Evolutionary conservation across 35 echinoderm and acorn worm genomes (phyloP).

Genomic region (Eucidaris tribuloides): DNA sequence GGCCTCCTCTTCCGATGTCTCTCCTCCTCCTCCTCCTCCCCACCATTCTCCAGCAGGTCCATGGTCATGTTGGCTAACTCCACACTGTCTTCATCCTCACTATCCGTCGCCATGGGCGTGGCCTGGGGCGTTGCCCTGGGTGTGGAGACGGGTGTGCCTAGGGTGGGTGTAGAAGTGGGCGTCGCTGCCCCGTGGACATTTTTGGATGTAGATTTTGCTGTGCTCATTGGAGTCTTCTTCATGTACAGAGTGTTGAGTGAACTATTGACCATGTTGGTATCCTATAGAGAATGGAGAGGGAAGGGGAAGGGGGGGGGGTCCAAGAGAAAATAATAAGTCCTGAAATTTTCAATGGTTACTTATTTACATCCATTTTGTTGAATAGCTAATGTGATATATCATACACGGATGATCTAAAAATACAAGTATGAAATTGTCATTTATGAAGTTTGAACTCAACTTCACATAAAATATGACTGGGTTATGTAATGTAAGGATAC

Average conservation of each 20-base stretch:
- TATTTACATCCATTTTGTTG: too few relatives aligned
- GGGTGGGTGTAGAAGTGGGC: background rate
- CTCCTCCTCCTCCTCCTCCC: background rate
- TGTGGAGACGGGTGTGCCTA: background rate
- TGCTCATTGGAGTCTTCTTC: constrained; percentile 42
- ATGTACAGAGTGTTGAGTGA: constrained; percentile 72
- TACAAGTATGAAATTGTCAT: too few relatives aligned
- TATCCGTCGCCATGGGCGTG: constrained; percentile 18
- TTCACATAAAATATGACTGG: too few relatives aligned
- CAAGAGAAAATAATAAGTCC: background rate
- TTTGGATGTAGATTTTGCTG: background rate
- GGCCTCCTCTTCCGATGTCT: background rate
- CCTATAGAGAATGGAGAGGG: constrained; percentile 16
- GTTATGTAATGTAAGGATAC: too few relatives aligned
- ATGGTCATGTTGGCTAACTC: constrained; percentile 28
- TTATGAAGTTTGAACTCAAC: too few relatives aligned
- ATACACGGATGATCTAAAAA: too few relatives aligned
- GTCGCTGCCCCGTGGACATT: background rate
- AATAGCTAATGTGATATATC: too few relatives aligned
- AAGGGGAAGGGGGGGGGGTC: background rate
- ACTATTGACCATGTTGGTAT: constrained; percentile 78
- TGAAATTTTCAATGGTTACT: too few relatives aligned
- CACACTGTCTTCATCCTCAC: constrained; percentile 34
- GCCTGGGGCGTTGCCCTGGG: background rate
- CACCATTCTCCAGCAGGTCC: constrained; percentile 11